phyloP scores from a whole-genome alignment of 92 coral and sea anemone genomes.

The Parazoanthus atlanticus region DNA sequence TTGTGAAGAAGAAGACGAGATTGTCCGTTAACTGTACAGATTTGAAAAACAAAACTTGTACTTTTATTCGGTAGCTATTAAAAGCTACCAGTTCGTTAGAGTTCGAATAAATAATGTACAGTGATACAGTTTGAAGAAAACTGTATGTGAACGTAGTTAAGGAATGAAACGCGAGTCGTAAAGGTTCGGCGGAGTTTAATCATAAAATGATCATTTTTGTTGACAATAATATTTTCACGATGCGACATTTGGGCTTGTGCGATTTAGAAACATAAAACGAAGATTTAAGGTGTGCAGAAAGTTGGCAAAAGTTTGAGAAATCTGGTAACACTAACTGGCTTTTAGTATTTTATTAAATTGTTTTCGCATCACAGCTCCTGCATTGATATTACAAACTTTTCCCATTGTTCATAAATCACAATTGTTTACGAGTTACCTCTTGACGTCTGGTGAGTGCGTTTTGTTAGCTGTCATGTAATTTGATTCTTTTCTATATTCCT shows the following conservation, averaged over 20 bases:
- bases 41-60: neutral
- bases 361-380: neutral
- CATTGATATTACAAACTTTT: neutral
- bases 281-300: neutral
- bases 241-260: neutral
- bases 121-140: slow-evolving; percentile 17
- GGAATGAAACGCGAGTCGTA: neutral
- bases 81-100: neutral
- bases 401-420: neutral
- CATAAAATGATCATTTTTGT: neutral
- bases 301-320: neutral
- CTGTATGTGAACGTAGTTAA: neutral
- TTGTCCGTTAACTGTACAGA: slow-evolving; percentile 10
- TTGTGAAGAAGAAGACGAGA: neutral
- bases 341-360: no score
- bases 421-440: neutral
- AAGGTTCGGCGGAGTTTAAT: neutral
- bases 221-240: neutral
- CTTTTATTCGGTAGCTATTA: slow-evolving; percentile 8
- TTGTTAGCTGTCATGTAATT: neutral
- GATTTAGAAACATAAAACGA: neutral
- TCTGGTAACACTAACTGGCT: neutral
- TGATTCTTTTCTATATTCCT: neutral
- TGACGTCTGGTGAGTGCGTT: neutral
- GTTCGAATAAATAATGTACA: neutral